These are phyloP conservation scores for Ariopsis seemanni DNA, from an alignment of 2,113 vertebrate species.

Conservation along the genomic window DNA sequence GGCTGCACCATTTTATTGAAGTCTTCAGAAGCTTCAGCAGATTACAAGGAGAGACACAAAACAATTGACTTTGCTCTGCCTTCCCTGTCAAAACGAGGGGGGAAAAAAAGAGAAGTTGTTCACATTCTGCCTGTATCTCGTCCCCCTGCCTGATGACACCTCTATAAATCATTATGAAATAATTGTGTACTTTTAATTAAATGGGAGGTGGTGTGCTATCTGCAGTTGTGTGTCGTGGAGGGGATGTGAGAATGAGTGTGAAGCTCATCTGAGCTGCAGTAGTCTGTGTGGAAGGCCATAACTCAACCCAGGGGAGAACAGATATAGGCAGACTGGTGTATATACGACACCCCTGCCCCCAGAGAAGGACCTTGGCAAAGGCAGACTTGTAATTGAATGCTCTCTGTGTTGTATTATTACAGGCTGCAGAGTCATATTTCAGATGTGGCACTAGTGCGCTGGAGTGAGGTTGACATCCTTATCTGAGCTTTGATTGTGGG, in stretches of 20 bases:
- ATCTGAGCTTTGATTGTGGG: conserved; percentile 37
- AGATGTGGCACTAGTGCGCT: conserved; percentile 41
- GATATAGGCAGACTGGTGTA: conserved; percentile 53
- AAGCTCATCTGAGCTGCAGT: conserved; percentile 43
- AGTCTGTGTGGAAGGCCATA: conserved; percentile 40
- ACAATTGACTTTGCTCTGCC: conserved; percentile 57
- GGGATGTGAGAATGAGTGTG: conserved; percentile 22
- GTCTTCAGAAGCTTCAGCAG: conserved; percentile 41
- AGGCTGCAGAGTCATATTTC: conserved; percentile 53
- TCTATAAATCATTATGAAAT: conserved; percentile 59
- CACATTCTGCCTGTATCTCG: conserved; percentile 48
- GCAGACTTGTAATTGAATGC: conserved; percentile 58
- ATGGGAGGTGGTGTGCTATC: conserved; percentile 46
- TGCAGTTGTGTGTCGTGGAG: conserved; percentile 23
- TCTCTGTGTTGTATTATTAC: conserved; percentile 56
- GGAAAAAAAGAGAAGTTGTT: conserved; percentile 46
- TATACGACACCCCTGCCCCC: conserved; percentile 45
- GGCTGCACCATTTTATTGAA: conserved; percentile 44
- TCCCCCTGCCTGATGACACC: conserved; percentile 35
- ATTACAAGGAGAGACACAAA: conserved; percentile 46
- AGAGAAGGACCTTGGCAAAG: conserved; percentile 56
- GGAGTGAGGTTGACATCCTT: conserved; percentile 48
- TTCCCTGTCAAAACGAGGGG: conserved; percentile 53
- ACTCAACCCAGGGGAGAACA: conserved; percentile 49
- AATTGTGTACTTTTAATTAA: conserved; percentile 61